Evolutionary conservation across 2,888 invertebrate species (phyloP).

Genomic region (Drepana falcataria): DNA sequence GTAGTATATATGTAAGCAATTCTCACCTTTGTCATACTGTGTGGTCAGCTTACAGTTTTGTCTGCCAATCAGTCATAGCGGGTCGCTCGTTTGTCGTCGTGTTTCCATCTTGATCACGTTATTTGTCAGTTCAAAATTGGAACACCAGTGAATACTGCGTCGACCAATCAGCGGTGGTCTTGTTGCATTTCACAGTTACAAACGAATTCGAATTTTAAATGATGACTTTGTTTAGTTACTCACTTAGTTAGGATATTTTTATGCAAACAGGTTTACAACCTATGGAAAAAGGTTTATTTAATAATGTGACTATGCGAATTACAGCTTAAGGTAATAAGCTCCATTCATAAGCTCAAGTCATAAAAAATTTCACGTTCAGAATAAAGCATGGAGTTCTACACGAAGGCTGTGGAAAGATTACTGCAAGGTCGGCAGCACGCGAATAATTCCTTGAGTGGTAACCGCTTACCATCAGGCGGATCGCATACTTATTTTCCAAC

Average conservation of each 20-base stretch:
- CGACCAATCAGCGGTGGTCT: slow-evolving; percentile 24
- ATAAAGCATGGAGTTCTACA: too few species aligned
- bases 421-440: too few species aligned
- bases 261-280: neutral
- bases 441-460: too few species aligned
- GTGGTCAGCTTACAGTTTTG: slow-evolving; percentile 39
- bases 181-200: slow-evolving; percentile 23
- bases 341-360: too few species aligned
- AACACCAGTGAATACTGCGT: slow-evolving; percentile 14
- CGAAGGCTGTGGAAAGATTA: too few species aligned
- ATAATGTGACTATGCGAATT: neutral
- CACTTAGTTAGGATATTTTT: too few species aligned
- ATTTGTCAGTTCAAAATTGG: slow-evolving; percentile 23
- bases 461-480: too few species aligned
- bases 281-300: neutral
- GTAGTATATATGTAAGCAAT: neutral
- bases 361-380: too few species aligned
- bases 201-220: neutral
- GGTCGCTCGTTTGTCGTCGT: slow-evolving; percentile 26
- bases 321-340: too few species aligned
- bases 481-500: too few species aligned
- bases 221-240: too few species aligned
- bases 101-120: slow-evolving; percentile 19
- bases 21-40: slow-evolving; percentile 59
- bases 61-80: slow-evolving; percentile 44